Percentiles rank a stretch among this genome's conserved stretches.
phyloP scores from a whole-genome alignment of 2,113 vertebrate genomes.

The Lutjanus erythropterus region DNA sequence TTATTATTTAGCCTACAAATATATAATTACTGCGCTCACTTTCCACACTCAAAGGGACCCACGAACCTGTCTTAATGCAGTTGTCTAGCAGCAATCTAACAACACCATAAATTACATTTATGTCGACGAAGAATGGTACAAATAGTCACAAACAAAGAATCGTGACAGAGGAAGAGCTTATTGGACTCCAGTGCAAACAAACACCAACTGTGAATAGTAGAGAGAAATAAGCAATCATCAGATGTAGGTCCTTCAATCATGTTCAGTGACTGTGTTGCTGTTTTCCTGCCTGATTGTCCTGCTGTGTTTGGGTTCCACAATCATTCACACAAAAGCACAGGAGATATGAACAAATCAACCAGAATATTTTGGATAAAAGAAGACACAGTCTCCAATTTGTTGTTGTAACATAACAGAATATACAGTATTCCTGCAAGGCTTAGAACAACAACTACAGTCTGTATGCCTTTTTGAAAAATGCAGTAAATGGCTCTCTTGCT shows the following conservation, averaged over 20 bases:
- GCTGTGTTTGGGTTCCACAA: not conserved
- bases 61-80: too few species aligned
- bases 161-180: not conserved
- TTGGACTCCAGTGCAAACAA: not conserved
- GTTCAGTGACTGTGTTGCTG: not conserved
- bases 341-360: conserved; percentile 19
- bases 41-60: too few species aligned
- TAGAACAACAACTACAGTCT: not conserved
- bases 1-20: too few species aligned
- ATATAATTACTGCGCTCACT: too few species aligned
- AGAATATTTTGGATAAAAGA: not conserved
- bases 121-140: too few species aligned
- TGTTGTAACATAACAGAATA: not conserved
- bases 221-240: not conserved
- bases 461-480: conserved; percentile 5
- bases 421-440: not conserved
- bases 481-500: not conserved
- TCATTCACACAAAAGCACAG: conserved; percentile 7
- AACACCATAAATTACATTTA: too few species aligned
- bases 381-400: not conserved
- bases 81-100: too few species aligned
- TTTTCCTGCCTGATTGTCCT: not conserved
- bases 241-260: not conserved
- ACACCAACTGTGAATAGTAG: not conserved
- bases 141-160: not conserved